A percentile compares a stretch with the other conserved stretches of the same genome.
Conservation (phyloP, 1,140 invertebrate species). For the Drosophila tristis region DNA sequence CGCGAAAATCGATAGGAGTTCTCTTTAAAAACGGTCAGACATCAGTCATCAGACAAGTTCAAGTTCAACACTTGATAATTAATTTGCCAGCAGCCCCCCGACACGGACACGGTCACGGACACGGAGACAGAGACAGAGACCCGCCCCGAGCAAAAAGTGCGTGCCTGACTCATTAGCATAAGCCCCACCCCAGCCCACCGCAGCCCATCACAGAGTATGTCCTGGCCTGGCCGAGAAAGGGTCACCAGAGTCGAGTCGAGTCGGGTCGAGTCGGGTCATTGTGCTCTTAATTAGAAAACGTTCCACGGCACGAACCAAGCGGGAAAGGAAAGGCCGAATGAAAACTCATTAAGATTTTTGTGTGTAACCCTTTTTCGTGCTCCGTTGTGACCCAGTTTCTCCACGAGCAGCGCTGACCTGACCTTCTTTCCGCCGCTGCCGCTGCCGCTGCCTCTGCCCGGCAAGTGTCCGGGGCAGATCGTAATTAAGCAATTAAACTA, state of each 20-base stretch:
- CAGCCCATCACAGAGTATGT: background rate
- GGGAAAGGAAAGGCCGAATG: conserved; percentile 23
- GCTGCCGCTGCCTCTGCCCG: no score
- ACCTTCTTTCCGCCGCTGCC: conserved; percentile 24
- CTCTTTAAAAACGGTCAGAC: conserved; percentile 44
- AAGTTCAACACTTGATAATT: conserved; percentile 82
- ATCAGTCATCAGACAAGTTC: conserved; percentile 50
- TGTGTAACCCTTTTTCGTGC: conserved; percentile 51
- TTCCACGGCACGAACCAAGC: conserved; percentile 7
- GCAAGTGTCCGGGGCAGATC: conserved; percentile 12
- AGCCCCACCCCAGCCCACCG: background rate
- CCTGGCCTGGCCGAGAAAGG: conserved; percentile 39
- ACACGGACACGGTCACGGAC: no score
- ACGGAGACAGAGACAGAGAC: no score
- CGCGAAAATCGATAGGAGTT: conserved; percentile 58
- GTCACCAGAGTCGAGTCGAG: no score
- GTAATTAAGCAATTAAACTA: conserved; percentile 78
- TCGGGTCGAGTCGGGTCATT: conserved; percentile 62
- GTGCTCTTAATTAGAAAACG: conserved; percentile 77
- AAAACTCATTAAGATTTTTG: conserved; percentile 76
- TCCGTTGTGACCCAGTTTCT: conserved; percentile 66
- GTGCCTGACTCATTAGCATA: conserved; percentile 62
- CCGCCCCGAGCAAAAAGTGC: conserved; percentile 32
- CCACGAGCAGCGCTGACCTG: conserved; percentile 15
- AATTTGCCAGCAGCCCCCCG: conserved; percentile 48